A percentile compares a stretch with the other conserved stretches of the same genome.
phyloP scores from a whole-genome alignment of 2,113 vertebrate genomes.

The Solea senegalensis region DNA sequence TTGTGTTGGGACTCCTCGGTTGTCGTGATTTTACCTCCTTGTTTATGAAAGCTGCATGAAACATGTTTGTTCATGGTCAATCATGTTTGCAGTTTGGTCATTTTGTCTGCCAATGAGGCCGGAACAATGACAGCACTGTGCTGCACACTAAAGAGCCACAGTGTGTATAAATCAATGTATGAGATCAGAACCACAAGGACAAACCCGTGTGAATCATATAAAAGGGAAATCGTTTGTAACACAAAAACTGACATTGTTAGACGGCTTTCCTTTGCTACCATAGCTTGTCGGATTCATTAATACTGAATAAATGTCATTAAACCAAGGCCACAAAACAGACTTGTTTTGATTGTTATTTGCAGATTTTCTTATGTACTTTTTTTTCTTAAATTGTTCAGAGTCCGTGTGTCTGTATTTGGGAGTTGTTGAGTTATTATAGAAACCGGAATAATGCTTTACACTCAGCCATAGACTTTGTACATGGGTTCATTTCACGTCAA shows the following conservation, averaged over 20 bases:
- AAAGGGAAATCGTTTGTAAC: neutral
- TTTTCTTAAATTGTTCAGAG: neutral
- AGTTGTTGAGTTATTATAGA: too few species aligned
- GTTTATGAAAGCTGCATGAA: slow-evolving; percentile 1
- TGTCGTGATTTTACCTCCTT: neutral
- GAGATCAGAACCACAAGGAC: slow-evolving; percentile 35
- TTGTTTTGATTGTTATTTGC: too few species aligned
- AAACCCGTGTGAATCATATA: slow-evolving; percentile 20
- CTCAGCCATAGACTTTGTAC: too few species aligned
- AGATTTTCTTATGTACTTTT: neutral
- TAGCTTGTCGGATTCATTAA: neutral
- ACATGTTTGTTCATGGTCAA: slow-evolving; percentile 3
- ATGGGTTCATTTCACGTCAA: too few species aligned
- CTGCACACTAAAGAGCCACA: neutral
- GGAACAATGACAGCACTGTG: slow-evolving; percentile 25
- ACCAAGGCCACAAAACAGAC: neutral
- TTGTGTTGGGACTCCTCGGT: too few species aligned
- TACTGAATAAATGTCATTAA: neutral
- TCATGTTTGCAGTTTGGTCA: slow-evolving; percentile 4
- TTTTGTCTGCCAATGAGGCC: neutral
- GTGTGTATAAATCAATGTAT: neutral
- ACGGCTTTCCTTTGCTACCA: neutral
- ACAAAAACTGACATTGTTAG: neutral
- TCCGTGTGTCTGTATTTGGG: too few species aligned
- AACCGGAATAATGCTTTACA: too few species aligned